A percentile compares a stretch with the other conserved stretches of the same genome.
Evolutionary conservation across 2,113 vertebrate genomes (phyloP).

Genomic region (Haemorhous mexicanus): DNA sequence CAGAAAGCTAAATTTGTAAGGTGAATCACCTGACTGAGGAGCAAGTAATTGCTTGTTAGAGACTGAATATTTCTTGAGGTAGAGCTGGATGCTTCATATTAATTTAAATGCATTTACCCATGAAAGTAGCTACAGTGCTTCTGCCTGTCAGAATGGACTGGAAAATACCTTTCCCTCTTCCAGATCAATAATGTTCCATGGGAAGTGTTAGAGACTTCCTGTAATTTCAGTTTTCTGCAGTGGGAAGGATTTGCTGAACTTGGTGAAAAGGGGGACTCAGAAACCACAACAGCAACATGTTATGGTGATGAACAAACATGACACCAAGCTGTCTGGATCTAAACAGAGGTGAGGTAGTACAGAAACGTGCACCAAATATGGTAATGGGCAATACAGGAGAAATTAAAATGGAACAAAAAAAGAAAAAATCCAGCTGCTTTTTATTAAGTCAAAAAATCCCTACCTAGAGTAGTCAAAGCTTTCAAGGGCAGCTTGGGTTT

Average conservation of each 20-base stretch:
- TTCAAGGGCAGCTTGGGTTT: not conserved
- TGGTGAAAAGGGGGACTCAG: not conserved
- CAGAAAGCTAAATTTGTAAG: not conserved
- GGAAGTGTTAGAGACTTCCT: not conserved
- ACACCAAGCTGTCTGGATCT: not conserved
- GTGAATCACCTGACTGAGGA: not conserved
- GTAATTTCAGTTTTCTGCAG: not conserved
- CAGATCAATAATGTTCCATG: not conserved
- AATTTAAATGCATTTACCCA: not conserved
- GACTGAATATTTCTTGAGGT: not conserved
- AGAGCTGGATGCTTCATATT: not conserved
- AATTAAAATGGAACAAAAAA: not conserved
- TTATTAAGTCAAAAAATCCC: not conserved
- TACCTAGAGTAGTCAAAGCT: not conserved
- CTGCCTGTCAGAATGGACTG: not conserved
- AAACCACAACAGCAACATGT: not conserved
- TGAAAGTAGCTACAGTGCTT: not conserved
- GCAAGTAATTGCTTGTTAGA: not conserved
- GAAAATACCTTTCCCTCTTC: not conserved
- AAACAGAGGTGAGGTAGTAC: not conserved
- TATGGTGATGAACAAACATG: not conserved
- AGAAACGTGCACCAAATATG: rapidly evolving
- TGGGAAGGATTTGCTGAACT: not conserved
- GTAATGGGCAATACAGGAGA: not conserved
- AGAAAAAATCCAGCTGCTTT: not conserved